Evolutionary conservation across 2,888 invertebrate genomes (phyloP).

Genomic region (Tachina fera): DNA sequence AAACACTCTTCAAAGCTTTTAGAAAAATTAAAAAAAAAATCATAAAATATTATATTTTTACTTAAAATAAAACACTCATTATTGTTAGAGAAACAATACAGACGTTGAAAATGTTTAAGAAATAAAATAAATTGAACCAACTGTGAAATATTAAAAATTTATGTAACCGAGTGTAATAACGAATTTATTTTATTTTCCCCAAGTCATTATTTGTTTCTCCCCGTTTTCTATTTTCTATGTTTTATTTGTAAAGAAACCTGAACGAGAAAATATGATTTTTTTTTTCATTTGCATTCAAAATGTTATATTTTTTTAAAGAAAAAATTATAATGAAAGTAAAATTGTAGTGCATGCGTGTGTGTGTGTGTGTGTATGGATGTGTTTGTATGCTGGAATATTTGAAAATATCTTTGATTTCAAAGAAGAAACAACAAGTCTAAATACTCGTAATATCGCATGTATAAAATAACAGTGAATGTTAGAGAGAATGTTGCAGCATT

Average conservation of each 20-base stretch:
- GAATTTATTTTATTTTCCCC: conserved; percentile 20
- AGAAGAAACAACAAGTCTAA: conserved; percentile 17
- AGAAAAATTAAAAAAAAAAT: background rate
- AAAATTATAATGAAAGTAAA: conserved; percentile 31
- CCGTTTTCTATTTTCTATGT: background rate
- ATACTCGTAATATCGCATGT: background rate
- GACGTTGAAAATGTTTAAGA: conserved; percentile 18
- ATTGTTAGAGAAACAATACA: conserved; percentile 19
- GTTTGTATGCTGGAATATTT: background rate
- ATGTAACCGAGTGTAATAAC: conserved; percentile 15
- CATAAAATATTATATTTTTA: conserved; percentile 30
- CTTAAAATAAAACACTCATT: conserved; percentile 4
- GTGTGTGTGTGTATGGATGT: background rate
- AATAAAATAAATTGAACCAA: background rate
- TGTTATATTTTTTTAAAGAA: background rate
- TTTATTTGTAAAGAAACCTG: conserved; percentile 9
- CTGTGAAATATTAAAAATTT: conserved; percentile 34
- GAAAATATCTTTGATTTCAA: conserved; percentile 36
- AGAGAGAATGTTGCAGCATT: background rate
- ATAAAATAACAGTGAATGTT: background rate
- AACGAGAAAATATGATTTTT: background rate
- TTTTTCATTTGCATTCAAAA: conserved; percentile 29
- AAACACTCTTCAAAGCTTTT: conserved; percentile 49
- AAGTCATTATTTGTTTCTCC: background rate
- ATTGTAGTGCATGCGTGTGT: background rate